These are phyloP conservation scores for Helicorthomorpha holstii DNA, from an alignment of 1,140 invertebrate genomes.

Conservation along the genomic window DNA sequence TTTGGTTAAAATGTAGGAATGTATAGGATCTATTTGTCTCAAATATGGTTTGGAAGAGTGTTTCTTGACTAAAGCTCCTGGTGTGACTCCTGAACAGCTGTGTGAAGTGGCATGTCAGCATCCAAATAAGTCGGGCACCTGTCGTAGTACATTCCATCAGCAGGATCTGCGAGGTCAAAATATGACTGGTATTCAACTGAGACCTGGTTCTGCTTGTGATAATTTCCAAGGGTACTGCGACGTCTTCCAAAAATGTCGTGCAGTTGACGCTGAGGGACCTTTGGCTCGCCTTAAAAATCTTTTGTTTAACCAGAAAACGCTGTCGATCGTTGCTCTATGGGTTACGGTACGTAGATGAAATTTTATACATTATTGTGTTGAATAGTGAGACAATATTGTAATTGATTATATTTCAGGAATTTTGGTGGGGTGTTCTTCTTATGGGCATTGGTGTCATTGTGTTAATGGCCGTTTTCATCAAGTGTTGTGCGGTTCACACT, in stretches of 20 bases:
- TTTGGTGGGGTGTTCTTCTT: conserved; percentile 93
- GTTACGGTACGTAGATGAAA: conserved; percentile 40
- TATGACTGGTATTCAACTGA: conserved; percentile 63
- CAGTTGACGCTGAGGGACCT: conserved; percentile 95
- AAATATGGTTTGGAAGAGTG: conserved; percentile 89
- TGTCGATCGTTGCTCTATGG: conserved; percentile 71
- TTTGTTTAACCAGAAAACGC: conserved; percentile 77
- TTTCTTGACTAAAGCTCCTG: conserved; percentile 71
- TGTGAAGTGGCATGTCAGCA: conserved; percentile 93
- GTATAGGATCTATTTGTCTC: conserved; percentile 85
- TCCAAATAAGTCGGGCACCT: conserved; percentile 50
- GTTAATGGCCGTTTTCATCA: conserved; percentile 97
- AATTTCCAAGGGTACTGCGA: conserved; percentile 83
- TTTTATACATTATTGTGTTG: neutral
- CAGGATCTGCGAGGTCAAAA: conserved; percentile 53
- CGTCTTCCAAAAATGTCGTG: conserved; percentile 91
- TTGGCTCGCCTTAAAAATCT: conserved; percentile 91
- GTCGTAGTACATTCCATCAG: conserved; percentile 53
- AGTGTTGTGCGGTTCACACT: conserved; percentile 97
- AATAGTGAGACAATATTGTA: neutral
- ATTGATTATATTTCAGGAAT: conserved; percentile 39
- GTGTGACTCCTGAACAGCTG: conserved; percentile 56
- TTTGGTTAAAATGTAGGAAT: conserved; percentile 37
- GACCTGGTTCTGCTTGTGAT: conserved; percentile 61
- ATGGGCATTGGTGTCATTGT: conserved; percentile 81